phyloP scores from a whole-genome alignment of 2,888 invertebrate species.

The Napeogenes inachia region DNA sequence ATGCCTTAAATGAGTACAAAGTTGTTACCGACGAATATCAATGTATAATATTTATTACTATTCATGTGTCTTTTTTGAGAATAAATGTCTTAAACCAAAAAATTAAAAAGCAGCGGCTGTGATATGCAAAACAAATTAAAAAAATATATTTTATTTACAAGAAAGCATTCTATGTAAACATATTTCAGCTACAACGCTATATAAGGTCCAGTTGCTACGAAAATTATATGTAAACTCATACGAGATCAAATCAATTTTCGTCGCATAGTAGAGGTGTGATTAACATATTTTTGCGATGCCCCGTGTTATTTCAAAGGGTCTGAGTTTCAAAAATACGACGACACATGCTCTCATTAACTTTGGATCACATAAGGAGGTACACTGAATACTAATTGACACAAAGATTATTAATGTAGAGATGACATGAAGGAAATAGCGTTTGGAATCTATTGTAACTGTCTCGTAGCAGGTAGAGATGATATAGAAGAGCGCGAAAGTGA shows the following conservation, averaged over 20 bases:
- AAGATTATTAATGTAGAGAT: constrained; percentile 44
- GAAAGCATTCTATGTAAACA: too few species aligned
- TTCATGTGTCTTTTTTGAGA: too few species aligned
- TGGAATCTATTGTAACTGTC: not conserved
- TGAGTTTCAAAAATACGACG: constrained; percentile 65
- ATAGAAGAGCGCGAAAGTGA: too few species aligned
- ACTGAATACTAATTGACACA: constrained; percentile 68
- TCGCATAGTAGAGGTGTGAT: constrained; percentile 47
- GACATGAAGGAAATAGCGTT: constrained; percentile 29
- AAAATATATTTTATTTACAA: too few species aligned
- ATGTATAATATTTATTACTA: too few species aligned
- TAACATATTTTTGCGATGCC: constrained; percentile 70
- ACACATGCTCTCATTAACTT: constrained; percentile 70
- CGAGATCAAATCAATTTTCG: constrained; percentile 20
- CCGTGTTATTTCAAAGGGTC: constrained; percentile 63
- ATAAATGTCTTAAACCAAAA: too few species aligned
- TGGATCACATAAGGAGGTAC: constrained; percentile 68
- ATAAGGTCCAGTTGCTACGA: not conserved
- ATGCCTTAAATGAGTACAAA: too few species aligned
- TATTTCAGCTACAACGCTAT: not conserved
- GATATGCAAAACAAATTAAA: too few species aligned
- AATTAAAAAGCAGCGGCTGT: too few species aligned
- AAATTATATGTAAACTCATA: constrained; percentile 7
- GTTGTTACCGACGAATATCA: too few species aligned
- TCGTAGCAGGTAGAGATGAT: too few species aligned